phyloP scores from a whole-genome alignment of 2,113 vertebrate species.

The Anguilla japonica region DNA sequence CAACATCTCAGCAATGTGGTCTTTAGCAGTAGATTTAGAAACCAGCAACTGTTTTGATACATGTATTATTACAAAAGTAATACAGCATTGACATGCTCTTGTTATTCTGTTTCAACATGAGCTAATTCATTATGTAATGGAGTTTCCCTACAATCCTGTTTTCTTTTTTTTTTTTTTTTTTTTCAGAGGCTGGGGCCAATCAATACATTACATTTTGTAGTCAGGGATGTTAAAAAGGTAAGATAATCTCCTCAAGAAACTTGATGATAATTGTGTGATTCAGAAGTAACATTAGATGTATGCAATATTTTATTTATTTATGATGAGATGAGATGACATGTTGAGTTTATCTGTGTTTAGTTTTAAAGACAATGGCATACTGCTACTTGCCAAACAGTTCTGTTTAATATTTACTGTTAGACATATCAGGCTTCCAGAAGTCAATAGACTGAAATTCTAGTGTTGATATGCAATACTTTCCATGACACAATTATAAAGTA shows the following conservation, averaged over 20 bases:
- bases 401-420: not conserved
- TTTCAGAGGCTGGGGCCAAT: conserved; percentile 89
- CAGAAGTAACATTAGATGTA: not conserved
- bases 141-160: not conserved
- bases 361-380: not conserved
- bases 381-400: not conserved
- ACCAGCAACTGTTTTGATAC: no score
- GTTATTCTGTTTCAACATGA: not conserved
- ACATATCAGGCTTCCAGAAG: not conserved
- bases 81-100: no score
- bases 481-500: no score
- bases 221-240: conserved; percentile 97
- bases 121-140: not conserved
- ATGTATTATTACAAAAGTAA: no score
- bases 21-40: no score
- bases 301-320: not conserved
- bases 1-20: no score
- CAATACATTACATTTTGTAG: conserved; percentile 87
- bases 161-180: conserved; percentile 32
- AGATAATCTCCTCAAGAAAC: conserved; percentile 14
- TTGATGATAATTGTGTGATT: not conserved
- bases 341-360: not conserved
- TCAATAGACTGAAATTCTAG: not conserved
- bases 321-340: not conserved
- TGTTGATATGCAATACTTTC: not conserved